Evolutionary conservation across 2,113 vertebrate species (phyloP), one percentile per base, ranked within the genome.

Genomic region (Lipophrys pholis): DNA sequence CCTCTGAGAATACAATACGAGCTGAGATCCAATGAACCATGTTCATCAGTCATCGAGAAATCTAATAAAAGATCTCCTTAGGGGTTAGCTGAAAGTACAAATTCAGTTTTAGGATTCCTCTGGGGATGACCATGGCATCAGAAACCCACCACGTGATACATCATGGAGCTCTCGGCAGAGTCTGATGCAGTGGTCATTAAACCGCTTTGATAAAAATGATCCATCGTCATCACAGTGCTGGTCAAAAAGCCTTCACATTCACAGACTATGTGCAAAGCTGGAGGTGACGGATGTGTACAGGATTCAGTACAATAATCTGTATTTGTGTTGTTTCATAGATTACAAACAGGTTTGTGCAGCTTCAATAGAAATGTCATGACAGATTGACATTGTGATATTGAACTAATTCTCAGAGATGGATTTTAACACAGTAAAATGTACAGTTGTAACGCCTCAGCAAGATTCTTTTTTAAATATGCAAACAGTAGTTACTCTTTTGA

Each of bases 21-120:
- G 80, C 89, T 69, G 69, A 85, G 89, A 88, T 81, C 69, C 87
- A 82, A 86, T 81, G 87, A 80, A 79, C 68, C 90, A 79, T 84
- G 90, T 88, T 92, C 91, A 91, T 92, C 85, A 85, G 90, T 93
- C 92, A 94, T 92, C 81, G 89, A 87, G 82, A 84, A 92, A 94
- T 93, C 88, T 89, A 93, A 94, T 94, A 92, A 66, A 85, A 82
- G 76, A 71, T 88, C 85, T 89, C 89, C 85, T 82, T n/a, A 5
- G 90, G 89, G 90, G 60, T 84, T 81, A 48, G 69, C 53, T 88
- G 78, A 65, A 61, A 82, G 84, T 85, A 84, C 79, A 90, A 89
- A 93, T 90, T 69, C 83, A 84, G 84, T 92, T 91, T 74, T 54
- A 79, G 82, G 76, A 90, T 84, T 91, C 87, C 89, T 81, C 53